Conservation (phyloP, 2,888 invertebrate species). For the Opisthograptis luteolata region DNA sequence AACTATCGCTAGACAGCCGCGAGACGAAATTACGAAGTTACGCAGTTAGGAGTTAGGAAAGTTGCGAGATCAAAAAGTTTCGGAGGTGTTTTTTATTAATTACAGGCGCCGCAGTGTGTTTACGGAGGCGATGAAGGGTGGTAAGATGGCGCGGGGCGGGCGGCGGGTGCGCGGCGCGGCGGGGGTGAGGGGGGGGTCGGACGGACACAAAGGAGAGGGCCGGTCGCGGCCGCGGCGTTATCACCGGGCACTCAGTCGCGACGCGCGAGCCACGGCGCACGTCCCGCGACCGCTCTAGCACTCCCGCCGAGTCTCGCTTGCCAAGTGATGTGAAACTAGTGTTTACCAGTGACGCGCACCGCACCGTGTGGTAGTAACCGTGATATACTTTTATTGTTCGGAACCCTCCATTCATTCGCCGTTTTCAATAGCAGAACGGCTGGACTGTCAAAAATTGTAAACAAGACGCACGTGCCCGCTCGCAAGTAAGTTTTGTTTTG, state of each 20-base stretch:
- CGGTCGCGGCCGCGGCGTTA: conserved; percentile 74
- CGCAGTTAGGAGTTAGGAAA: conserved; percentile 56
- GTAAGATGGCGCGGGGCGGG: conserved; percentile 58
- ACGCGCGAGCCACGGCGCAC: conserved; percentile 73
- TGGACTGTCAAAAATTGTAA: conserved; percentile 74
- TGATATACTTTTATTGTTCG: conserved; percentile 54
- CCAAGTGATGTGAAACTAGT: conserved; percentile 58
- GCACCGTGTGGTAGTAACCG: too few relatives aligned
- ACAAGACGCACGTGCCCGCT: conserved; percentile 76
- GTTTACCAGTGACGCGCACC: conserved; percentile 61
- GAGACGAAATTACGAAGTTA: conserved; percentile 63
- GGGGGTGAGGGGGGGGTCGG: conserved; percentile 62
- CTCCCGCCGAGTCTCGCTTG: conserved; percentile 52
- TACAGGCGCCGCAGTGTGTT: conserved; percentile 61
- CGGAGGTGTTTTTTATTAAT: conserved; percentile 37
- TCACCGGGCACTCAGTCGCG: conserved; percentile 79
- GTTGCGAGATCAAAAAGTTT: conserved; percentile 46
- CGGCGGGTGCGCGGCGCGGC: conserved; percentile 38
- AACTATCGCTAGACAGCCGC: conserved; percentile 61
- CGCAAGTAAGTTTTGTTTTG: conserved; percentile 69
- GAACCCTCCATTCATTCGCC: conserved; percentile 52
- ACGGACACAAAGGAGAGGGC: conserved; percentile 84
- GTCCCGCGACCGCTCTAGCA: conserved; percentile 46
- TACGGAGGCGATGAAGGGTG: conserved; percentile 57
- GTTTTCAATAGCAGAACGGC: conserved; percentile 59